These are phyloP conservation scores for Cavia aperea DNA, from an alignment of 2,113 vertebrate species.

Conservation along the genomic window DNA sequence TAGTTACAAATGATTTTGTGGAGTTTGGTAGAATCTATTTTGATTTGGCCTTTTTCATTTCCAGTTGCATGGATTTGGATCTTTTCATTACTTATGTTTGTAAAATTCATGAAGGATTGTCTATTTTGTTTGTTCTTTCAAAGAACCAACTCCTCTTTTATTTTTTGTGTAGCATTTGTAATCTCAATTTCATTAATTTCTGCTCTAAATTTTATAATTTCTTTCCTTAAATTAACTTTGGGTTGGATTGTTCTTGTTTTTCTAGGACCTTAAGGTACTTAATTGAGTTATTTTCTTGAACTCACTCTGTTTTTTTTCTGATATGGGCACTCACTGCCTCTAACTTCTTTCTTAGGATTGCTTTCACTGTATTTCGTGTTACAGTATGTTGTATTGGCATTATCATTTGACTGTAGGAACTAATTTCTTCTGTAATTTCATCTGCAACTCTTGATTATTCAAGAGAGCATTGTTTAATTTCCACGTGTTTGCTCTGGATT, in stretches of 20 bases:
- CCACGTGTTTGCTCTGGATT: not conserved
- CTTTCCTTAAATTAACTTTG: not conserved
- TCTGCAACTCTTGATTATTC: not conserved
- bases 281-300: not conserved
- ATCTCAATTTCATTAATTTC: not conserved
- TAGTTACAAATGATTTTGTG: not conserved
- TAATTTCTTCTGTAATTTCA: not conserved
- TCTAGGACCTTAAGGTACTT: not conserved
- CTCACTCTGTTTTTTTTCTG: not conserved
- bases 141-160: not conserved
- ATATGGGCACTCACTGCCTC: not conserved
- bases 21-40: not conserved
- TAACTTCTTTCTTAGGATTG: not conserved
- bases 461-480: not conserved
- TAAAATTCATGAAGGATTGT: not conserved
- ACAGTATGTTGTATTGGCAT: not conserved
- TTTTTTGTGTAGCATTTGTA: not conserved
- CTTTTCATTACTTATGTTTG: not conserved
- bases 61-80: not conserved
- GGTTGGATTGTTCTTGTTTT: not conserved
- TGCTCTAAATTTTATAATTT: not conserved
- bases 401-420: not conserved
- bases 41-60: not conserved
- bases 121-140: not conserved
- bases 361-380: not conserved